phyloP scores from a whole-genome alignment of 1,140 invertebrate species.

The Drosophila parvula region DNA sequence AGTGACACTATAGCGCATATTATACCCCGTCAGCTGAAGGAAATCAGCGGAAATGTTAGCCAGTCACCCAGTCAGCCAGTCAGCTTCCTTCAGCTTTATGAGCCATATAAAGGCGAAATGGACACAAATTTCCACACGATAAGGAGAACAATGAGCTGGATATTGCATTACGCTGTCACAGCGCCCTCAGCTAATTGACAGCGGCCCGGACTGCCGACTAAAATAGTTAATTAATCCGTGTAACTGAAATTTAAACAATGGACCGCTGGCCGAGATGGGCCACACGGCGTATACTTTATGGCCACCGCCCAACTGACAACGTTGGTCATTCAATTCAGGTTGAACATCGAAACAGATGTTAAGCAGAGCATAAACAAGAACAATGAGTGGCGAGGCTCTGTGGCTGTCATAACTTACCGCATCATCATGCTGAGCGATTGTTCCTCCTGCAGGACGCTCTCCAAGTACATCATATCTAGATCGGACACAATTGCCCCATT shows the following conservation, averaged over 20 bases:
- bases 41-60: constrained; percentile 17
- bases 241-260: constrained; percentile 68
- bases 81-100: constrained; percentile 32
- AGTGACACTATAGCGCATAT: constrained; percentile 13
- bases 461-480: constrained; percentile 99
- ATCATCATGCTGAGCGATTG: constrained; percentile 98
- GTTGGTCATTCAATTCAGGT: constrained; percentile 21
- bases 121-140: constrained; percentile 30
- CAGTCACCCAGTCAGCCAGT: constrained; percentile 3
- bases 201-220: constrained; percentile 31
- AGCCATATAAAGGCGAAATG: constrained; percentile 37
- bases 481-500: constrained; percentile 98
- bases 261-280: not conserved
- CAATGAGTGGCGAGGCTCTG: constrained; percentile 32
- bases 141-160: constrained; percentile 39
- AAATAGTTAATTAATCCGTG: constrained; percentile 72
- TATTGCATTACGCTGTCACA: constrained; percentile 48
- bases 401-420: constrained; percentile 85
- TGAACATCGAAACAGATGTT: constrained; percentile 50
- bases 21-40: constrained; percentile 1
- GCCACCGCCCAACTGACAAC: not conserved
- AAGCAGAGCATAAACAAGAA: constrained; percentile 44
- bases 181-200: constrained; percentile 44
- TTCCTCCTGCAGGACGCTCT: constrained; percentile 97
- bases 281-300: constrained; percentile 31